phyloP scores from a whole-genome alignment of 1,140 invertebrate species.

The Diabrotica virgifera region DNA sequence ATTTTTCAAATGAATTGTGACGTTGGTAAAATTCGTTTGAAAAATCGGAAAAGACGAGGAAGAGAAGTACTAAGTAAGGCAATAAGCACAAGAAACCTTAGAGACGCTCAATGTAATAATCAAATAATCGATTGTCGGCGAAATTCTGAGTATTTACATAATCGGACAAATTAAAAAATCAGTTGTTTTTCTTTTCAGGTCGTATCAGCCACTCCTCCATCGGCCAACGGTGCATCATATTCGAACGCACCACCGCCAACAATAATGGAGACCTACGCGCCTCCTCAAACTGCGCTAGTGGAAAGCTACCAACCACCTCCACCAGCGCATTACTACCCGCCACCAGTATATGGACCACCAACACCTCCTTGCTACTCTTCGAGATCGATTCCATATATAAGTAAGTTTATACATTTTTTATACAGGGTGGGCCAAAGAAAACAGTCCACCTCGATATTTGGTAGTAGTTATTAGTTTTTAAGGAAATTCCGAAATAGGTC shows the following conservation, averaged over 20 bases:
- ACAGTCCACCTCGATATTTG: no score
- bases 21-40: no score
- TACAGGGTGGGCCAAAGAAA: no score
- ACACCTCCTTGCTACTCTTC: slow-evolving; percentile 62
- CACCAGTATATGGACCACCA: slow-evolving; percentile 57
- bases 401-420: slow-evolving; percentile 49
- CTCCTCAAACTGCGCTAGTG: slow-evolving; percentile 50
- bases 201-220: slow-evolving; percentile 41
- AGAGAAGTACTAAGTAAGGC: no score
- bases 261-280: slow-evolving; percentile 51
- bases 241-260: slow-evolving; percentile 39
- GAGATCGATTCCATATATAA: slow-evolving; percentile 62
- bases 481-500: no score
- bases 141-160: no score
- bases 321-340: slow-evolving; percentile 62
- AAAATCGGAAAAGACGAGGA: no score
- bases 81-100: no score
- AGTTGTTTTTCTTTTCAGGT: slow-evolving; percentile 24
- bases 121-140: no score
- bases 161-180: background rate
- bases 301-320: slow-evolving; percentile 57
- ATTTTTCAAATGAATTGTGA: no score
- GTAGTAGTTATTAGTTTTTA: no score
- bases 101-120: no score
- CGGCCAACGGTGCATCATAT: slow-evolving; percentile 43